Conservation (phyloP, 35 echinoderm and acorn worm genomes). For the Heliocidaris tuberculata region DNA sequence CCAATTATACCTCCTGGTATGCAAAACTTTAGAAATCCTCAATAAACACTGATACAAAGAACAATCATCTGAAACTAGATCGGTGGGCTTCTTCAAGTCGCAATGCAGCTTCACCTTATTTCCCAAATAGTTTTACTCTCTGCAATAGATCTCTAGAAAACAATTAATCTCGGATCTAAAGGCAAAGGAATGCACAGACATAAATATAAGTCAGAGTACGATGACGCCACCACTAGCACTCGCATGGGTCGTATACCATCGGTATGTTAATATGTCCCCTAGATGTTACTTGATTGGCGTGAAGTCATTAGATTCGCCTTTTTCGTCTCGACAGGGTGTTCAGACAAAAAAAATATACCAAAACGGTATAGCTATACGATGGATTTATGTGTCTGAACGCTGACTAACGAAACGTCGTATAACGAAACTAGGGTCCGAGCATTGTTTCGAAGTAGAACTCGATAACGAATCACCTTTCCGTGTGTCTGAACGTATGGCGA, state of each 20-base stretch:
- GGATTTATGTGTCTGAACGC: no score
- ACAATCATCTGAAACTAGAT: background rate
- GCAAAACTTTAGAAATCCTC: background rate
- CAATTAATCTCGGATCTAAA: background rate
- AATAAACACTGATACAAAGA: background rate
- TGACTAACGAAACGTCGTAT: no score
- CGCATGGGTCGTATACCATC: background rate
- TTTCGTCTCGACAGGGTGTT: no score
- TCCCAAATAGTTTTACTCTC: background rate
- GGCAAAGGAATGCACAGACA: background rate
- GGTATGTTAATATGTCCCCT: no score
- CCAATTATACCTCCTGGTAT: background rate
- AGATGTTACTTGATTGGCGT: no score
- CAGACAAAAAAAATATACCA: no score
- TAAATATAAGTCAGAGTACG: background rate
- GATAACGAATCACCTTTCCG: no score
- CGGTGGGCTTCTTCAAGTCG: background rate
- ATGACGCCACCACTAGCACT: background rate
- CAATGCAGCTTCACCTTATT: background rate
- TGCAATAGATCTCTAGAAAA: background rate
- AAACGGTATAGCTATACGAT: no score
- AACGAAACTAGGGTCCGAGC: no score
- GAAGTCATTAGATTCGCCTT: no score
- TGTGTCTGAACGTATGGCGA: no score
- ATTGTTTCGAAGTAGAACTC: no score